phyloP scores from a whole-genome alignment of 2,888 invertebrate genomes.

The Spatulosminthurus flaviceps region DNA sequence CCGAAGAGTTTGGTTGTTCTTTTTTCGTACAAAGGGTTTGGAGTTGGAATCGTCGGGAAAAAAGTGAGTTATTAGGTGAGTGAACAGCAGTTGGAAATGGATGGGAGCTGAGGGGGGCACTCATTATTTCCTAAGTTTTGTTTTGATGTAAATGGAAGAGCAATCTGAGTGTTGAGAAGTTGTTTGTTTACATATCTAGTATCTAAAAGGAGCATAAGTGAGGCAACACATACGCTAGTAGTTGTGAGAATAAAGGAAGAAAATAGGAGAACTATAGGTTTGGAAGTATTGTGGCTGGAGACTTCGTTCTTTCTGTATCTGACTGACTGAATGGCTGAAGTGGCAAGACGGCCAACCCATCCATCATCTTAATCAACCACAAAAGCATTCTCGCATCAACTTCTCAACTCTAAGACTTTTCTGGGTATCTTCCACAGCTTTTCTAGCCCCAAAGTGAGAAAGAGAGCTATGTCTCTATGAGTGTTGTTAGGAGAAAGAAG shows the following conservation, averaged over 20 bases:
- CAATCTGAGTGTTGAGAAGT: neutral
- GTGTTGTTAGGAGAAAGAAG: neutral
- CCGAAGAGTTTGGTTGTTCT: too few species aligned
- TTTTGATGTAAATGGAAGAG: slow-evolving; percentile 13
- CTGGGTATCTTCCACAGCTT: neutral
- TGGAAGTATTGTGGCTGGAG: neutral
- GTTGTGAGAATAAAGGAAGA: neutral
- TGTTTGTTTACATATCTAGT: neutral
- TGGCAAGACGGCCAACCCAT: slow-evolving; percentile 39
- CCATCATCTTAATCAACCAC: slow-evolving; percentile 39
- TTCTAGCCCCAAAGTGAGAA: neutral
- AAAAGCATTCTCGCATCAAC: slow-evolving; percentile 32
- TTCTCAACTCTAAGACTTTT: slow-evolving; percentile 34
- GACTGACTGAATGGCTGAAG: slow-evolving; percentile 37
- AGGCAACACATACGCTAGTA: neutral
- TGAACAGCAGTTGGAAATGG: neutral
- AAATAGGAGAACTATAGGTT: neutral
- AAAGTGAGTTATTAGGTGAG: slow-evolving; percentile 8
- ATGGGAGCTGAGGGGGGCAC: neutral
- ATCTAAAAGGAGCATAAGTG: neutral
- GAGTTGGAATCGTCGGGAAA: neutral
- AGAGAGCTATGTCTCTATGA: too few species aligned
- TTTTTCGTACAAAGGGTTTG: too few species aligned
- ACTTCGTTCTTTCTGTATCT: slow-evolving; percentile 25
- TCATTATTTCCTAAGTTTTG: slow-evolving; percentile 14